Evolutionary conservation across 1,140 invertebrate genomes (phyloP).

Genomic region (Leptinotarsa undecemlineata): DNA sequence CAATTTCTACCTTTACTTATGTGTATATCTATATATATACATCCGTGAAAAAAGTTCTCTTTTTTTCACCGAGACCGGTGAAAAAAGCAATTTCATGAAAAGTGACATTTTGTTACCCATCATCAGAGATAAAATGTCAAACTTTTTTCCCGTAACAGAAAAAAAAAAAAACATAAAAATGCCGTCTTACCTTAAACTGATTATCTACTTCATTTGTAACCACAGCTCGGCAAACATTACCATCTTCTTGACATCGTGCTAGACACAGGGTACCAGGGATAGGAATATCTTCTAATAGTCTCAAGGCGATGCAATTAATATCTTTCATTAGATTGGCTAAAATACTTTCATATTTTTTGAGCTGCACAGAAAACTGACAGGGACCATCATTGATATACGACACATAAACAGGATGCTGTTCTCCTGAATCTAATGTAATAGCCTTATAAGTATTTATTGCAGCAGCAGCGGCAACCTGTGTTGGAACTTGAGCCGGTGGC

Average conservation of each 20-base stretch:
- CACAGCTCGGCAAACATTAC: constrained; percentile 71
- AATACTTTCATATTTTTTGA: constrained; percentile 61
- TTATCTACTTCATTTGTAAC: constrained; percentile 67
- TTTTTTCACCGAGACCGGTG: no score
- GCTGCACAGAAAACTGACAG: constrained; percentile 71
- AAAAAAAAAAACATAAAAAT: constrained; percentile 22
- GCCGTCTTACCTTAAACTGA: constrained; percentile 51
- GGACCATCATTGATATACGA: constrained; percentile 78
- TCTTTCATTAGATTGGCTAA: constrained; percentile 69
- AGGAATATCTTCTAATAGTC: constrained; percentile 64
- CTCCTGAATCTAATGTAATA: constrained; percentile 51
- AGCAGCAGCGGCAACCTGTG: constrained; percentile 19
- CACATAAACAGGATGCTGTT: constrained; percentile 68
- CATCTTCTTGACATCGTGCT: constrained; percentile 67
- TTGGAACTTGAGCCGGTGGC: constrained; percentile 7
- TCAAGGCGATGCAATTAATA: constrained; percentile 63
- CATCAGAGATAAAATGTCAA: no score
- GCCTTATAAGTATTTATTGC: constrained; percentile 46
- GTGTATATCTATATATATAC: no score
- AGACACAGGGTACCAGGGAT: constrained; percentile 73
- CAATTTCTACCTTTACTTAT: no score
- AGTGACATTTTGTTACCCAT: no score
- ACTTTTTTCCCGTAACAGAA: no score
- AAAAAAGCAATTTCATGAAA: no score
- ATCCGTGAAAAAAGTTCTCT: no score